Base-by-base conservation (phyloP, 2,888 invertebrate species). In the Platycheirus rosarum region DNA sequence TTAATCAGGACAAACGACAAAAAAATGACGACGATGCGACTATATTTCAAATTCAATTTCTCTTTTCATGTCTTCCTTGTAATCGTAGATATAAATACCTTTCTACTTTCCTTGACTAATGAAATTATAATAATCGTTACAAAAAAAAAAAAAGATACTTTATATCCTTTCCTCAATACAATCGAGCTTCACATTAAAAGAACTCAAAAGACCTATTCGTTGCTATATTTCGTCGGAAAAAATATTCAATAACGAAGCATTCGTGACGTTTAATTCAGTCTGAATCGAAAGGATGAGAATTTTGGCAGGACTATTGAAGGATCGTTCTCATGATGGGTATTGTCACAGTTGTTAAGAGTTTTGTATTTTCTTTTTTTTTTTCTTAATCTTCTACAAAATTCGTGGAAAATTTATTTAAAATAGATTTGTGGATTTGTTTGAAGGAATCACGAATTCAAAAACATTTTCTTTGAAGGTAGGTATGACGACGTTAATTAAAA, bases 121-220 rank as follows among this genome's bases (percentile, higher is more conserved):
- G 49, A 29, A 51, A 51, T 51, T 29, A 32, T 51, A 51, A 51
- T 32, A 51, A 51, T 51, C 51, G 51, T 16, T 16, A 16, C 4
- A 1, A 49, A 11, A 14, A 11, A 32, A 32, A 32, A 8, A 7
- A 32, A 1, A 8, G 7, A 32, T 32, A 8, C n/a, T n/a, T 5
- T 7, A 32, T 26, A 32, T 26, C 8, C 48, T 4, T 13, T 26
- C 26, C 8, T 48, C 8, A 48, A 20, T 48, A 23, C 20, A 48
- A 48, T 2, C 4, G 4, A 48, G 13, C 2, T 48, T 2, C 8
- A 48, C 6, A 48, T 9, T 14, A 48, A 44, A 44, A 20, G 4
- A 44, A 44, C 4, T 9, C 4, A 46, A 20, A 46, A 46, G 6
- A 11, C 8, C 29, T 32, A 32, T 32, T 32, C 8, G 8, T 32